These are phyloP conservation scores for Oryctolagus cuniculus DNA, from an alignment of 2,113 vertebrate species.

Conservation along the genomic window DNA sequence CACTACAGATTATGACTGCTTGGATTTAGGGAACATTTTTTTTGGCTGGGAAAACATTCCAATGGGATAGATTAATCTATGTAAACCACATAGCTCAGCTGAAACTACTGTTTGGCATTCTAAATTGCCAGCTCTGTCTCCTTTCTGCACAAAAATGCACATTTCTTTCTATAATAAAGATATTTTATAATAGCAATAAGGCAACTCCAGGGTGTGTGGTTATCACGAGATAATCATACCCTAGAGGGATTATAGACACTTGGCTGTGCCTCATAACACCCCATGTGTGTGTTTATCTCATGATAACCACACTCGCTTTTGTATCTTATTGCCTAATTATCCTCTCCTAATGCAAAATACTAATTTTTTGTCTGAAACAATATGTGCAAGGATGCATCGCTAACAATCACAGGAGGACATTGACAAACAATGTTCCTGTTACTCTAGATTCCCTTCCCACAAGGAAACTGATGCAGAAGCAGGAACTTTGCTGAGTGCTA, in stretches of 20 bases:
- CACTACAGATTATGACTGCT: slow-evolving; percentile 89
- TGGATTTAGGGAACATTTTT: slow-evolving; percentile 89
- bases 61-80: slow-evolving; percentile 91
- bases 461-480: slow-evolving; percentile 76
- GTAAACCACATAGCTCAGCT: slow-evolving; percentile 90
- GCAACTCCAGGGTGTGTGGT: slow-evolving; percentile 91
- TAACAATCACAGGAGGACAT: slow-evolving; percentile 88
- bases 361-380: slow-evolving; percentile 91
- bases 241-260: slow-evolving; percentile 90
- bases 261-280: slow-evolving; percentile 90
- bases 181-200: slow-evolving; percentile 94
- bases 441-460: slow-evolving; percentile 78
- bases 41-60: slow-evolving; percentile 89
- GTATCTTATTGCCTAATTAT: slow-evolving; percentile 93
- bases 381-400: slow-evolving; percentile 88
- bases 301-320: slow-evolving; percentile 90
- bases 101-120: slow-evolving; percentile 89
- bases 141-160: slow-evolving; percentile 91
- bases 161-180: slow-evolving; percentile 92
- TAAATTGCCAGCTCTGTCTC: slow-evolving; percentile 89
- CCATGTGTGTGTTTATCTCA: slow-evolving; percentile 92
- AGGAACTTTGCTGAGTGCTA: slow-evolving; percentile 74
- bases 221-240: slow-evolving; percentile 91
- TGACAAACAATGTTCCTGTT: slow-evolving; percentile 86
- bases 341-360: slow-evolving; percentile 91